Evolutionary conservation across 2,797 vertebrate genomes (phyloP), one percentile per base, ranked within the genome.

Genomic region (Arnoldichthys spilopterus): DNA sequence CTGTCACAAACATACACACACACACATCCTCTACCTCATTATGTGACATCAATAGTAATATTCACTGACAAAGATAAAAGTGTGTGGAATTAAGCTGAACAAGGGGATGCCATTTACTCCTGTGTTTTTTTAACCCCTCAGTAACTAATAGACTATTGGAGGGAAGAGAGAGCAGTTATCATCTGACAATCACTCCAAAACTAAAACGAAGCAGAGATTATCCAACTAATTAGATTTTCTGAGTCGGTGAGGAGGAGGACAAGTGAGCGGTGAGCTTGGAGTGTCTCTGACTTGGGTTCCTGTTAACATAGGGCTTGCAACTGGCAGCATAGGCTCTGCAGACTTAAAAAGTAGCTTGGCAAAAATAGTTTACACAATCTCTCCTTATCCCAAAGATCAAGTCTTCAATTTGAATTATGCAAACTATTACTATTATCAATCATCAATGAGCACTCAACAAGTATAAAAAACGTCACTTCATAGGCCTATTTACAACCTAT

Each of bases 21-120:
- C 54, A 51, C 56, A 18, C 32, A 82, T 79, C 69, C 62, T 28
- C 22, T n/a, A 15, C 26, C n/a, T 72, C 62, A 54, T 61, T 82
- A 64, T 51, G 82, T 34, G 40, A 40, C 73, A 72, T 70, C 68
- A 56, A 49, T 66, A 32, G 51, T 77, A 75, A 72, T 72, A 49
- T 71, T 74, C 61, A 82, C 28, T 37, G 28, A 24, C 22, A 37
- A 78, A 78, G 71, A 82, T 66, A 54, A 76, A 59, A 59, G 28
- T 37, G 53, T 24, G 30, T 40, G 18, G 77, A 37, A 69, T 68
- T 5, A 30, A 63, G 62, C 37, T 43, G 28, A 24, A 49, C 63
- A 61, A 61, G 70, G 51, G 30, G 67, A 79, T n/a, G 13, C 0
- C 11, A 58, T 73, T 47, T 73, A 74, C 66, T 68, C 22, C 43